Percentiles rank a stretch among this genome's conserved stretches.
Evolutionary conservation across 2,797 vertebrate species (phyloP).

Genomic region (Gymnothorax javanicus): DNA sequence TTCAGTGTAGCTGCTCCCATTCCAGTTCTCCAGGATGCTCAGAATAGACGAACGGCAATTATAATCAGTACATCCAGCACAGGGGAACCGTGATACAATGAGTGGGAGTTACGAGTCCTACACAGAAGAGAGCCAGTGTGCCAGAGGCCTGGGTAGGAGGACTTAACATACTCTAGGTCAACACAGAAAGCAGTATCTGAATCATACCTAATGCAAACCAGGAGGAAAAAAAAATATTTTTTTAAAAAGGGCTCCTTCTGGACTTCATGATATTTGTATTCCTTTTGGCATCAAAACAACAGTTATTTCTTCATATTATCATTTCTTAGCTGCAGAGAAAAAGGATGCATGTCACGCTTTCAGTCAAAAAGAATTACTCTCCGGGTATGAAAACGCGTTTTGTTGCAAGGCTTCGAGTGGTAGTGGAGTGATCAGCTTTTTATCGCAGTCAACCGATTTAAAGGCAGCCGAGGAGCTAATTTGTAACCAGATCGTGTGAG

Average conservation of each 20-base stretch:
- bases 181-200: neutral
- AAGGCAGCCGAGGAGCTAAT: neutral
- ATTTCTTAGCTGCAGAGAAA: neutral
- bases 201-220: neutral
- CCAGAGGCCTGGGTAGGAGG: conserved; percentile 4
- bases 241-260: neutral
- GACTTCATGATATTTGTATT: neutral
- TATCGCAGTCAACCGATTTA: neutral
- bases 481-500: neutral
- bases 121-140: neutral
- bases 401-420: neutral
- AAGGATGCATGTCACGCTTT: neutral
- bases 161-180: neutral
- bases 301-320: neutral
- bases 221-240: neutral
- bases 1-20: conserved; percentile 1
- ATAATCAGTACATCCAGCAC: neutral
- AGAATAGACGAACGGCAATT: neutral
- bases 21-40: neutral
- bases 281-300: neutral
- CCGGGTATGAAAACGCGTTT: neutral
- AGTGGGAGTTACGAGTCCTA: neutral
- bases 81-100: neutral
- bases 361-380: conserved; percentile 8
- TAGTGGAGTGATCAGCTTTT: neutral